These are phyloP conservation scores for Clivina fossor DNA, from an alignment of 2,888 invertebrate genomes.

Conservation along the genomic window DNA sequence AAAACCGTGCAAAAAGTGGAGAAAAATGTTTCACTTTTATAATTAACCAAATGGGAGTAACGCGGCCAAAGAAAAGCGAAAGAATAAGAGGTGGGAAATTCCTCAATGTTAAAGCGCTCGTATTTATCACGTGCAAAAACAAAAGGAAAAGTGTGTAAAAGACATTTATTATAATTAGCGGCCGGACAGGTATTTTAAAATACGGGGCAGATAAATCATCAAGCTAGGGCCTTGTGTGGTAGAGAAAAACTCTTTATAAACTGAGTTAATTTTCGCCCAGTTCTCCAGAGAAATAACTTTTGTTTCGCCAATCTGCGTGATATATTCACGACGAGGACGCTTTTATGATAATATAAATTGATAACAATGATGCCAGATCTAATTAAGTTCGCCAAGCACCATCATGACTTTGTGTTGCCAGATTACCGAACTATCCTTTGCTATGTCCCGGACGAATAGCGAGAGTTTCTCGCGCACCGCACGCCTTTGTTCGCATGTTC, in stretches of 20 bases:
- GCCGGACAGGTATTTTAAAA: conserved; percentile 35
- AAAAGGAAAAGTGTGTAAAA: conserved; percentile 28
- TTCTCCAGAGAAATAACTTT: conserved; percentile 34
- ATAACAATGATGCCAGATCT: conserved; percentile 31
- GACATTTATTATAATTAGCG: conserved; percentile 35
- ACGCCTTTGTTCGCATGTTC: not conserved
- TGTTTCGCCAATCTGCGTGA: conserved; percentile 34
- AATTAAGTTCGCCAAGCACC: conserved; percentile 12
- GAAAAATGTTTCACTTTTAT: conserved; percentile 30
- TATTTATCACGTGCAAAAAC: conserved; percentile 24
- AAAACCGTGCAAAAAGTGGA: no score
- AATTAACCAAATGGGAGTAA: conserved; percentile 28
- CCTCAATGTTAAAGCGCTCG: conserved; percentile 25
- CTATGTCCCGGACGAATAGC: not conserved
- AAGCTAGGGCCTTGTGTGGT: not conserved
- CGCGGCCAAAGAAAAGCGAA: conserved; percentile 1
- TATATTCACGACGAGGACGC: conserved; percentile 30
- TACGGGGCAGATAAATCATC: conserved; percentile 31
- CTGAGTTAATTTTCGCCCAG: conserved; percentile 31
- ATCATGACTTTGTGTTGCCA: not conserved
- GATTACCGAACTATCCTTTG: not conserved
- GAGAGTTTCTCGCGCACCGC: no score
- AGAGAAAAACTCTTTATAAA: conserved; percentile 27
- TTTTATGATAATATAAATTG: conserved; percentile 33
- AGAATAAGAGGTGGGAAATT: conserved; percentile 2